Evolutionary conservation across 2,113 vertebrate genomes (phyloP).

Genomic region (Perca schrenkii): DNA sequence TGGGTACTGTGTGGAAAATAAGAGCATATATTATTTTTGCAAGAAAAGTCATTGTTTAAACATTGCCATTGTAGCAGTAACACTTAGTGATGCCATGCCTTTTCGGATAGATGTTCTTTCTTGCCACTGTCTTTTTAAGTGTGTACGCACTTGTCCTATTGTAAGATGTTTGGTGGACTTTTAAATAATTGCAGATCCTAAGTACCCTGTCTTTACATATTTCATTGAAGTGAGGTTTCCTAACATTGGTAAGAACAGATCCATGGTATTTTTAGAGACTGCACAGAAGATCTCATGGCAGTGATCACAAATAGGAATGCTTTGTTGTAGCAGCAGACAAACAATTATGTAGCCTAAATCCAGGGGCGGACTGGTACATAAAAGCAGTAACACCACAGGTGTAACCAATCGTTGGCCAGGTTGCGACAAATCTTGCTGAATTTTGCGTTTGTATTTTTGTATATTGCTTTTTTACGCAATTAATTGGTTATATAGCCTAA

Average conservation of each 20-base stretch:
- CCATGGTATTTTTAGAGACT: not conserved
- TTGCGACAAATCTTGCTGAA: too few relatives aligned
- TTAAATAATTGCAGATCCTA: conserved; percentile 19
- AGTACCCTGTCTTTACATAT: conserved; percentile 1
- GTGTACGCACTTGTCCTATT: not conserved
- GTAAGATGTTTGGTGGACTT: conserved; percentile 13
- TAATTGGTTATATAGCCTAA: not conserved
- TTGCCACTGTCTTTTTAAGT: not conserved
- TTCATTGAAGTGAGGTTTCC: conserved; percentile 4
- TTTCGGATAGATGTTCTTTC: not conserved
- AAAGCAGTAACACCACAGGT: not conserved
- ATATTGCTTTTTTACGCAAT: not conserved
- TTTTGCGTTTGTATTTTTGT: too few relatives aligned
- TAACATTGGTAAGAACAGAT: not conserved
- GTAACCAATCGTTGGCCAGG: too few relatives aligned
- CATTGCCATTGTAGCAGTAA: too few relatives aligned
- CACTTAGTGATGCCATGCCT: not conserved
- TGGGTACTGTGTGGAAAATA: not conserved
- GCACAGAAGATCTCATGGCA: not conserved
- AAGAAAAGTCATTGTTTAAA: not conserved
- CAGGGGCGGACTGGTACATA: not conserved
- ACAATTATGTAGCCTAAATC: not conserved
- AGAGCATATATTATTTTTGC: not conserved
- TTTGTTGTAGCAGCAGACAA: not conserved
- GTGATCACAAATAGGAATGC: not conserved